Percentiles rank a stretch among this genome's conserved stretches.
Conservation (phyloP, 2,797 vertebrate genomes). For the Amphiprion clarkii region DNA sequence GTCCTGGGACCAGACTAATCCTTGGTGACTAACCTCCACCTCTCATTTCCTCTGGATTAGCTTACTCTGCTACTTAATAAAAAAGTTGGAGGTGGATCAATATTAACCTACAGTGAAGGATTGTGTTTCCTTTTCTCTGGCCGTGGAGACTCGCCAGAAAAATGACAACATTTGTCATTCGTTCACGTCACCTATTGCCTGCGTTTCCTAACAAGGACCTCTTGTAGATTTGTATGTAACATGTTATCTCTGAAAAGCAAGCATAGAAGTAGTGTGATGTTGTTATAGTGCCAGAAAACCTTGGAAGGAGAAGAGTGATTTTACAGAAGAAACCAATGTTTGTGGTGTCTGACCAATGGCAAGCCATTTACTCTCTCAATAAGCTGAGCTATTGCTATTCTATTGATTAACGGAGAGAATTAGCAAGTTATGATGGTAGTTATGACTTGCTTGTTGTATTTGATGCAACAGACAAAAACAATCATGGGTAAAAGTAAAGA, state of each 20-base stretch:
- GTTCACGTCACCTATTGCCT: neutral
- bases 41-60: constrained; percentile 92
- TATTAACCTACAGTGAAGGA: constrained; percentile 47
- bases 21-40: constrained; percentile 90
- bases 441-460: neutral
- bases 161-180: neutral
- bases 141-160: neutral
- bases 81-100: constrained; percentile 61
- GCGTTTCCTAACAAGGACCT: neutral
- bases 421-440: neutral
- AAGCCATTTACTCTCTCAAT: neutral
- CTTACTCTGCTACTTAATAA: constrained; percentile 84
- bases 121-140: constrained; percentile 6
- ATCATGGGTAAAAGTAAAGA: neutral
- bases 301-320: neutral
- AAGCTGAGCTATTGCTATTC: neutral
- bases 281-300: neutral
- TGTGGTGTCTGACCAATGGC: neutral
- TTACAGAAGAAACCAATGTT: neutral
- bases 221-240: constrained; percentile 13
- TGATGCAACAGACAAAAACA: neutral
- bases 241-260: neutral
- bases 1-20: constrained; percentile 84
- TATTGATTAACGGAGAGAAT: neutral
- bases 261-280: neutral